Base-by-base conservation (phyloP, 2,888 invertebrate genomes). In the Crocallis elinguaria region DNA sequence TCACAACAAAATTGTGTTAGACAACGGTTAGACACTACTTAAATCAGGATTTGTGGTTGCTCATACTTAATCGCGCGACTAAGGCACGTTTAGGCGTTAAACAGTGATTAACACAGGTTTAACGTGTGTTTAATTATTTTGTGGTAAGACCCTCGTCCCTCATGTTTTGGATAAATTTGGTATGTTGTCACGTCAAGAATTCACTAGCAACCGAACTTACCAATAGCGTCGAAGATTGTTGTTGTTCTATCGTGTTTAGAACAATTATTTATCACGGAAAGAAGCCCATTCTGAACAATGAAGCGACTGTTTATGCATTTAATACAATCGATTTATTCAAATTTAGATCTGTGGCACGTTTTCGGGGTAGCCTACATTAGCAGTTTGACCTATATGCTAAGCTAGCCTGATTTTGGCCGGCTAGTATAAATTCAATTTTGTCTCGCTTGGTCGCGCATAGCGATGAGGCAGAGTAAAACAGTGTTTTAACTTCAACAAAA, bases 351-450 rank as follows among this genome's bases (percentile, higher is more conserved):
- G 25, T 12, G 12, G 37, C 21, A 32, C 25, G 27, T 43, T 44
- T 43, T 16, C 14, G 23, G 42, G 30, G 29, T 23, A 32, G 36
- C 12, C 9, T 42, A 42, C 14, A 37, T 52, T 37, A 53, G 11
- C 19, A 42, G 23, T 32, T 41, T 54, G 48, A 49, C 48, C 53
- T 43, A 54, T 49, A 49, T n/a, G n/a, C n/a, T 25, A 53, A 48
- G 37, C 29, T 36, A 33, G 43, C 35, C 43, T 35, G 38, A 42
- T 42, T 52, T 35, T 49, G 38, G 42, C 13, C 33, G 19, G 32
- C 32, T 43, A 33, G 23, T 49, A 54, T 45, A 52, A 44, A 60
- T 56, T 57, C 32, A 54, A 41, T 50, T 49, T 51, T 14, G 39
- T 21, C 25, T 30, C 50, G 52, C 37, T 52, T 42, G 52, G 49